Percentiles rank a stretch among this genome's conserved stretches.
Evolutionary conservation across 2,113 vertebrate species (phyloP).

Genomic region (Bucco capensis): DNA sequence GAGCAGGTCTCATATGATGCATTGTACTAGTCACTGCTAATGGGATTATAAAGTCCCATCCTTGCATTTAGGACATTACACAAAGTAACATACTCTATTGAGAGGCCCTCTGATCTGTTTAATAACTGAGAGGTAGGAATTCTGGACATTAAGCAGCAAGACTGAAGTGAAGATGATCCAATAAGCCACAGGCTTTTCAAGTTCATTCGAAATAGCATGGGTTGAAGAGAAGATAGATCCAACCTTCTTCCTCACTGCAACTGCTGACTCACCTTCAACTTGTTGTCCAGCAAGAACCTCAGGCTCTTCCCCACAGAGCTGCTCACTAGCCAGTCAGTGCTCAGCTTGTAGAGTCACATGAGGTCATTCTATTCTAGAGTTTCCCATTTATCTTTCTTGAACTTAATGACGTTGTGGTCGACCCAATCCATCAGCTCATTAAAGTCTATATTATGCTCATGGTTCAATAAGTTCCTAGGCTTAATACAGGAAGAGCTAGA

Average conservation of each 20-base stretch:
- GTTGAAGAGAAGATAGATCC: too few relatives aligned
- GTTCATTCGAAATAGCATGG: too few relatives aligned
- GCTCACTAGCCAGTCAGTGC: neutral
- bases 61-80: neutral
- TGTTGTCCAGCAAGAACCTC: neutral
- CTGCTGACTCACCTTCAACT: neutral
- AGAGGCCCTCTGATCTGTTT: too few relatives aligned
- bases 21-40: neutral
- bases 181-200: too few relatives aligned
- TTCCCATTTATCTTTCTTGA: neutral
- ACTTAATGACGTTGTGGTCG: neutral
- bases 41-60: neutral
- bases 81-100: too few relatives aligned
- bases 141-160: too few relatives aligned
- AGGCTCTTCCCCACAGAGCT: neutral
- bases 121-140: too few relatives aligned
- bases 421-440: neutral
- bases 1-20: neutral
- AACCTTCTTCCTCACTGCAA: neutral
- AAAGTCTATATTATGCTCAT: neutral
- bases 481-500: neutral
- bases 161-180: too few relatives aligned
- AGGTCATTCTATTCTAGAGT: neutral
- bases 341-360: neutral
- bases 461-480: neutral